phyloP scores from a whole-genome alignment of 2,888 invertebrate genomes.

The Nemurella pictetii region DNA sequence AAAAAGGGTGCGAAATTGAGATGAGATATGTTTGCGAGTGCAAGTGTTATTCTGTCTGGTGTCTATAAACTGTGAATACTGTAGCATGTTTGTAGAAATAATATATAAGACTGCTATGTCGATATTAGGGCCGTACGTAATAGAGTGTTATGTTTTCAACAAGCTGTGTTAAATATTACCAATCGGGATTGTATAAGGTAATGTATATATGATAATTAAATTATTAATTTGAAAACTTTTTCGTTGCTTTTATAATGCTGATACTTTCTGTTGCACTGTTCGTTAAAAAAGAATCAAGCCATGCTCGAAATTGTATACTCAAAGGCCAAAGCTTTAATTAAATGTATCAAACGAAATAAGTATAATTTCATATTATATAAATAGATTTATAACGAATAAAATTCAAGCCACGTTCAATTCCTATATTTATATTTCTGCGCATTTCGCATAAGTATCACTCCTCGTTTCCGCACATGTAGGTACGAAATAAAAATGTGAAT shows the following conservation, averaged over 20 bases:
- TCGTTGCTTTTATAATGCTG: neutral
- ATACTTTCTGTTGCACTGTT: neutral
- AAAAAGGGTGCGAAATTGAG: neutral
- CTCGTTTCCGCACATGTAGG: neutral
- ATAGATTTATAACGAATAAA: neutral
- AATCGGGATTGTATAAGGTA: conserved; percentile 11
- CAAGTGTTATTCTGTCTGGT: neutral
- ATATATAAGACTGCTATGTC: neutral
- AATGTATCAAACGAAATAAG: neutral
- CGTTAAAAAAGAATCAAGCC: neutral
- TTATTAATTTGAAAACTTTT: neutral
- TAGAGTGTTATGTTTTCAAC: neutral
- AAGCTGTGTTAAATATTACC: conserved; percentile 7
- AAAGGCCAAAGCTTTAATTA: neutral
- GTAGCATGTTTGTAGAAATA: conserved; percentile 1
- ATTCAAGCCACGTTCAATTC: conserved; percentile 23
- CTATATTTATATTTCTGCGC: neutral
- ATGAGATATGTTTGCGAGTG: neutral
- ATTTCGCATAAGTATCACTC: neutral
- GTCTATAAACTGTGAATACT: neutral
- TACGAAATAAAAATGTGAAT: neutral
- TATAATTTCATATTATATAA: neutral
- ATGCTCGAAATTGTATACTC: neutral
- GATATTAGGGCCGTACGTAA: neutral
- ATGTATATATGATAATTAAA: conserved; percentile 1